A percentile compares a stretch with the other conserved stretches of the same genome.
Conservation (phyloP, 2,113 vertebrate species). For the Caracal caracal region DNA sequence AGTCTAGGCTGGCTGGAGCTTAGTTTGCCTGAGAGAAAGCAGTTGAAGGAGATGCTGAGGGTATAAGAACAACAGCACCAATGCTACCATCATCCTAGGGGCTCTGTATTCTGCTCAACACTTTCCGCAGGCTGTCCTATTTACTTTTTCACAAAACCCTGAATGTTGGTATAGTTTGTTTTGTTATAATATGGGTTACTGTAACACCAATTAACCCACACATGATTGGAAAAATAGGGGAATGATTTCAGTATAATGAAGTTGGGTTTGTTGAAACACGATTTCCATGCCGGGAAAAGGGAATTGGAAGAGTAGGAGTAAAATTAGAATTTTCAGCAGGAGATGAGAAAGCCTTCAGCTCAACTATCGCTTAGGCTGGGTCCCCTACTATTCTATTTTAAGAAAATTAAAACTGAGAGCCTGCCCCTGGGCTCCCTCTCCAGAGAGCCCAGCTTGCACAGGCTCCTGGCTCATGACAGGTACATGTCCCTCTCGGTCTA, state of each 20-base stretch:
- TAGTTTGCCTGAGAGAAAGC: not conserved
- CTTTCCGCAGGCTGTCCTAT: not conserved
- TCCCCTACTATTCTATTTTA: not conserved
- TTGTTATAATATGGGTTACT: not conserved
- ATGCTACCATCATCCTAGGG: not conserved
- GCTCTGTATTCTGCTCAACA: not conserved
- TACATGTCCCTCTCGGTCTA: fast-evolving
- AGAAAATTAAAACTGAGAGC: not conserved
- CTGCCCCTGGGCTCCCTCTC: not conserved
- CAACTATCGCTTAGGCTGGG: not conserved
- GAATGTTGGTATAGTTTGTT: not conserved
- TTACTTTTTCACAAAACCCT: not conserved
- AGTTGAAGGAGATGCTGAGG: not conserved
- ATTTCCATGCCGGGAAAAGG: not conserved
- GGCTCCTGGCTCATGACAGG: not conserved
- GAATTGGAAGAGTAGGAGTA: not conserved
- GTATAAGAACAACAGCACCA: not conserved
- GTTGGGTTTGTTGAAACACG: not conserved
- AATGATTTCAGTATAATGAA: not conserved
- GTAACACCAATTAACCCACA: not conserved
- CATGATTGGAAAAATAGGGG: not conserved
- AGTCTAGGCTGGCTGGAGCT: not conserved
- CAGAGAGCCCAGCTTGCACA: fast-evolving
- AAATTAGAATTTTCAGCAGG: not conserved
- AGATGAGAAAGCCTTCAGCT: constrained; percentile 10